Evolutionary conservation across 2,888 invertebrate genomes (phyloP).

Genomic region (Trachelus troglodyta): DNA sequence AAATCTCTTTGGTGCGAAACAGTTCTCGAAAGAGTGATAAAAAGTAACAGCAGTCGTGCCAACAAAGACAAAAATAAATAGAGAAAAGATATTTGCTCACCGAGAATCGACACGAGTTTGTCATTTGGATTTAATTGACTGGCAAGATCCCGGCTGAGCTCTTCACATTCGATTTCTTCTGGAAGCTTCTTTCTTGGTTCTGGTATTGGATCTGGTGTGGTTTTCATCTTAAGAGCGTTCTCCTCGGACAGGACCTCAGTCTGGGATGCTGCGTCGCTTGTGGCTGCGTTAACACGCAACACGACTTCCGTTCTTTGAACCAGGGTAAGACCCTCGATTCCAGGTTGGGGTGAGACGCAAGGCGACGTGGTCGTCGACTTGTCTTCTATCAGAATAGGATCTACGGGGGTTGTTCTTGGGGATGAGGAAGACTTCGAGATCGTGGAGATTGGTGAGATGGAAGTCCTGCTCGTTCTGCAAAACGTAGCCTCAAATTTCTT

Average conservation of each 20-base stretch:
- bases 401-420: conserved; percentile 46
- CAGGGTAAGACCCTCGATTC: conserved; percentile 69
- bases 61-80: not conserved
- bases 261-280: conserved; percentile 73
- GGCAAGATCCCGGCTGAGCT: conserved; percentile 74
- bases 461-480: conserved; percentile 3
- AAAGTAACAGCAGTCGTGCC: not conserved
- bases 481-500: not conserved
- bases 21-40: not conserved
- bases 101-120: conserved; percentile 75
- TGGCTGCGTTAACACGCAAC: conserved; percentile 72
- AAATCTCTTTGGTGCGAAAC: not conserved
- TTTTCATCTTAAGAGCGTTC: conserved; percentile 44
- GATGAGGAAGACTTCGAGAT: conserved; percentile 46
- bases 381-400: conserved; percentile 29
- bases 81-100: conserved; percentile 39
- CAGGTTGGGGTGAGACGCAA: conserved; percentile 58
- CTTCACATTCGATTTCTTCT: conserved; percentile 85
- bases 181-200: conserved; percentile 73
- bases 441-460: conserved; percentile 37
- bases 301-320: conserved; percentile 75
- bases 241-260: conserved; percentile 62
- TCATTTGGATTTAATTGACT: conserved; percentile 74
- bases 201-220: conserved; percentile 54
- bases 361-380: conserved; percentile 40